Conservation (phyloP, 2,113 vertebrate species). For the Thunnus thynnus region DNA sequence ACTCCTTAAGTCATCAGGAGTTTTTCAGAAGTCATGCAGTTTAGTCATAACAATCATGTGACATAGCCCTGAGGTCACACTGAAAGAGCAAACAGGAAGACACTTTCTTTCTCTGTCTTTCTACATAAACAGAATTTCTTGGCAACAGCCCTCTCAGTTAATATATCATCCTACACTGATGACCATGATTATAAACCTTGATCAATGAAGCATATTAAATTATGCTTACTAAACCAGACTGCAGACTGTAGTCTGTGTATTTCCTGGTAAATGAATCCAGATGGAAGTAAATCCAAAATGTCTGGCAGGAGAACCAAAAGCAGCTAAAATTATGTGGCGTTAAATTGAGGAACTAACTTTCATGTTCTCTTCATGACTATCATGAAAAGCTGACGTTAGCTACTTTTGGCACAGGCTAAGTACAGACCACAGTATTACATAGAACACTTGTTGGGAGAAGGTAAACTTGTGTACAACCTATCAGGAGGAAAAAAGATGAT, state of each 20-base stretch:
- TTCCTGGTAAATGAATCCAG: neutral
- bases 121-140: neutral
- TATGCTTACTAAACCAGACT: neutral
- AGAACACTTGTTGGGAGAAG: neutral
- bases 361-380: neutral
- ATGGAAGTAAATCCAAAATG: neutral
- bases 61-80: constrained; percentile 13
- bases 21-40: constrained; percentile 41
- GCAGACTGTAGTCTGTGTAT: neutral
- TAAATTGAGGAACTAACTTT: neutral
- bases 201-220: neutral
- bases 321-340: neutral
- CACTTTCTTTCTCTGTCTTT: neutral
- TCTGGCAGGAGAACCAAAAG: neutral
- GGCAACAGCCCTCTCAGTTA: neutral
- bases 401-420: neutral
- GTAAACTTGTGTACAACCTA: neutral
- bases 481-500: accelerated
- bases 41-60: constrained; percentile 47
- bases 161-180: neutral
- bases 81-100: constrained; percentile 8
- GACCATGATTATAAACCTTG: neutral
- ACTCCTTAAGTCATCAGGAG: constrained; percentile 22
- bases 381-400: neutral
- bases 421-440: neutral